Base-by-base conservation (phyloP, 1,140 invertebrate species). In the Bombus fervidus region DNA sequence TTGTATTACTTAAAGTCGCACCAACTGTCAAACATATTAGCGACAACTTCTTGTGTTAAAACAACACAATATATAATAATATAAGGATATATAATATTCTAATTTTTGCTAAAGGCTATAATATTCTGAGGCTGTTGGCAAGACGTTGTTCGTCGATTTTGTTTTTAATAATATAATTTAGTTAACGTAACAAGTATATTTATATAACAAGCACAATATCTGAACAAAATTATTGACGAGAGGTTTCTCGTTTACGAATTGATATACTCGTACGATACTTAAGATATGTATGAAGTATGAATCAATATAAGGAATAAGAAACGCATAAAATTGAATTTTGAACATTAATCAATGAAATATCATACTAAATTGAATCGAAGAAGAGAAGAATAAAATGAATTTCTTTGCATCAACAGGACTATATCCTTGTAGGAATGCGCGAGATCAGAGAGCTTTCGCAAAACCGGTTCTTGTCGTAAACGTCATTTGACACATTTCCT, bases 401-500 rank as follows among this genome's bases (percentile, higher is more conserved):
- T 74, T 81, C 59, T 69, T 81, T 68, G 57, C 57, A 81, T 81
- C 59, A 75, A 75, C 79, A 81, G 62, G 71, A 81, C 77, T 81
- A 85, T 73, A 64, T 81, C 37, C 57, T 34, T 59, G 71, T 37
- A 81, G 71, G 84, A 85, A 85, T 85, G 84, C 78, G 71, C 84
- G 43, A 73, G 59, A 71, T 53, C 78, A 71, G 71, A 81, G 43
- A 85, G 84, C 84, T 85, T 85, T 81, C 84, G 84, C 53, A 74
- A 85, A 85, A 85, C 84, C 84, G 84, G 84, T 85, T 85, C 79
- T 81, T 31, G 28, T 75, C 79, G 79, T 85, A 85, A 85, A 85
- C 79, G 84, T 81, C 84, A 85, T 85, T 85, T 85, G 84, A 85
- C 84, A 85, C 79, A 85, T 85, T 85, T 85, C 84, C 69, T 74